Evolutionary conservation across 2,113 vertebrate genomes (phyloP), one percentile per base, ranked within the genome.

Genomic region (Rattus rattus): DNA sequence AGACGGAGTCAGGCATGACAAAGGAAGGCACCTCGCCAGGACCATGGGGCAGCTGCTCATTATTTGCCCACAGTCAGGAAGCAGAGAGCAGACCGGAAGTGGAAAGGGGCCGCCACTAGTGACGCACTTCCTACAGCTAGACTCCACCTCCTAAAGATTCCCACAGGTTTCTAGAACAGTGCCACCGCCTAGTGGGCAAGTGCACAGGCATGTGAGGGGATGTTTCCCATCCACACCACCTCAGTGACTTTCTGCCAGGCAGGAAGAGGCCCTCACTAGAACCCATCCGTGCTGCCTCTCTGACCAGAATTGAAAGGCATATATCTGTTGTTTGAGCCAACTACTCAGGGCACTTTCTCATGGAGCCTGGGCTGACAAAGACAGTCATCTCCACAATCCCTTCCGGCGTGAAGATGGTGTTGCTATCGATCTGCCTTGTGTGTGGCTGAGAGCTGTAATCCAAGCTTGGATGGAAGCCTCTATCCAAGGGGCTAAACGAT

Each of bases 381-480:
- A 26, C 11, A 26, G 92, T 33, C 90, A 30, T 84, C 30, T 79
- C 90, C 47, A 72, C 81, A 84, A 76, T 92, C 17, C 81, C n/a
- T 87, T 90, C 80, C 80, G 88, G 95, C 61, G 17, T 84, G 94
- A 80, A 87, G 91, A 92, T 87, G n/a, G 69, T 92, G 92, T 52
- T 79, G 59, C 92, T 96, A 96, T 97, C 72, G 97, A 97, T 97
- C 93, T 30, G 5, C 30, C 73, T 73, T 26, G 36, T 52, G 54
- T 86, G 86, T 89, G 91, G 85, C 97, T 96, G 54, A 92, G 92
- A 83, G 95, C 70, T 54, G 56, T 91, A 89, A 91, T 96, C 95
- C 63, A 94, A 87, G 72, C 89, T 96, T 80, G 88, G 96, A 96
- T 77, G 85, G 90, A 91, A 92, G 90, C 89, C 54, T 94, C 80